Evolutionary conservation across 2,888 invertebrate genomes (phyloP).

Genomic region (Xanthia icteritia): DNA sequence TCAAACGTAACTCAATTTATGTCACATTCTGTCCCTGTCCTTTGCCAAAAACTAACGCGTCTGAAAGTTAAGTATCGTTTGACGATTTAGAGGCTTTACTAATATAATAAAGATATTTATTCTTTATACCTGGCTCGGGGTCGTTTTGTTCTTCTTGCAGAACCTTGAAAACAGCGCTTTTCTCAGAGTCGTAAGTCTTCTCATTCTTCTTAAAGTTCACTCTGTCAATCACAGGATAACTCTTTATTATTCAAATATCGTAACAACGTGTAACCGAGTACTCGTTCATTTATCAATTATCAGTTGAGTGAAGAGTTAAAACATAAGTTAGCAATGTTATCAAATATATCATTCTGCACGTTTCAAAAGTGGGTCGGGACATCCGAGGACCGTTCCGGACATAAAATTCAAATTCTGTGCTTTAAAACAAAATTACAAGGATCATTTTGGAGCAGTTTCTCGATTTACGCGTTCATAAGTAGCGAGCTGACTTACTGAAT

Average conservation of each 20-base stretch:
- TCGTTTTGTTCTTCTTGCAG: conserved; percentile 96
- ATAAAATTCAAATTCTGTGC: conserved; percentile 3
- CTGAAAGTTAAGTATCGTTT: conserved; percentile 17
- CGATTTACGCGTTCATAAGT: neutral
- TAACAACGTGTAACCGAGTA: conserved; percentile 6
- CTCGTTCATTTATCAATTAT: conserved; percentile 10
- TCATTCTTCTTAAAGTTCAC: conserved; percentile 99
- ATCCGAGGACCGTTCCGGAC: neutral
- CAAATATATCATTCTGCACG: conserved; percentile 26
- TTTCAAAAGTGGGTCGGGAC: conserved; percentile 9
- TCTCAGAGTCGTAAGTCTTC: conserved; percentile 95
- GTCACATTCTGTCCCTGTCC: neutral
- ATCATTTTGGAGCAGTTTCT: neutral
- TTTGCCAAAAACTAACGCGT: conserved; percentile 9
- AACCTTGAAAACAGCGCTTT: conserved; percentile 97
- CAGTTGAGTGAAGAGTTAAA: conserved; percentile 30
- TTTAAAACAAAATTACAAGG: neutral
- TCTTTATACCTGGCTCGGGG: conserved; percentile 93
- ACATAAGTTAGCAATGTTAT: conserved; percentile 65
- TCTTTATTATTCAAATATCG: conserved; percentile 9
- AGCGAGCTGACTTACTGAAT: conserved; percentile 22
- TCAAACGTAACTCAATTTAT: conserved; percentile 22
- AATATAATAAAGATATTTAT: conserved; percentile 14
- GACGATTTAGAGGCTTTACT: conserved; percentile 5
- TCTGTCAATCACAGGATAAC: conserved; percentile 86